phyloP scores from a whole-genome alignment of 2,797 vertebrate species.

The Chiloscyllium punctatum region DNA sequence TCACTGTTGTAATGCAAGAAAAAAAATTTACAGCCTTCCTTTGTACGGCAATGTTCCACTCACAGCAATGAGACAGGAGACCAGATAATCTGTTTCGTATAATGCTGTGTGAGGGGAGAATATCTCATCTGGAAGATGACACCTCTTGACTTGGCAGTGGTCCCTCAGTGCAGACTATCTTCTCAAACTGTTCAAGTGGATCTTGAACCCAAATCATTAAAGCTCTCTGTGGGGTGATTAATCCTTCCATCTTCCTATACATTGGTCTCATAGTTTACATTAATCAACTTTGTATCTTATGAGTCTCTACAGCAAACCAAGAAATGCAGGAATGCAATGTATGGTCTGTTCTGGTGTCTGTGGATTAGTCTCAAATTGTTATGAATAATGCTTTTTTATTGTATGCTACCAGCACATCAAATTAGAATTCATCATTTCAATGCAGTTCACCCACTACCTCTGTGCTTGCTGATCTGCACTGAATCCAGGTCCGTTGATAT shows the following conservation, averaged over 20 bases:
- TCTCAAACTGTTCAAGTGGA: not conserved
- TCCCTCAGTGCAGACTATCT: not conserved
- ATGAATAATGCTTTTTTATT: not conserved
- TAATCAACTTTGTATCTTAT: not conserved
- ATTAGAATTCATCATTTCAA: not conserved
- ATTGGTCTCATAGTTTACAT: not conserved
- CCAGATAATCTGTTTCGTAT: not conserved
- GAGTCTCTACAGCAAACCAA: not conserved
- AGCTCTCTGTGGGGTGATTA: not conserved
- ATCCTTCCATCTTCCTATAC: not conserved
- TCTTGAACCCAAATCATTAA: not conserved
- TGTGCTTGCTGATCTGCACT: not conserved
- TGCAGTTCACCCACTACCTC: not conserved
- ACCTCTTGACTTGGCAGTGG: not conserved
- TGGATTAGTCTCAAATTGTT: not conserved
- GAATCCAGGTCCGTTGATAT: not conserved
- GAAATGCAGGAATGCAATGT: not conserved
- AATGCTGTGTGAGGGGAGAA: not conserved
- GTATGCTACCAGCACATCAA: not conserved
- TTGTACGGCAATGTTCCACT: not conserved
- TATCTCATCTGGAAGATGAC: not conserved
- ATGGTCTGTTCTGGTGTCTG: not conserved
- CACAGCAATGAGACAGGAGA: not conserved
- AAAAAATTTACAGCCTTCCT: not conserved
- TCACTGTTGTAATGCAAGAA: not conserved